These are phyloP conservation scores for Zootermopsis nevadensis DNA, from an alignment of 2,888 invertebrate species.

Conservation along the genomic window DNA sequence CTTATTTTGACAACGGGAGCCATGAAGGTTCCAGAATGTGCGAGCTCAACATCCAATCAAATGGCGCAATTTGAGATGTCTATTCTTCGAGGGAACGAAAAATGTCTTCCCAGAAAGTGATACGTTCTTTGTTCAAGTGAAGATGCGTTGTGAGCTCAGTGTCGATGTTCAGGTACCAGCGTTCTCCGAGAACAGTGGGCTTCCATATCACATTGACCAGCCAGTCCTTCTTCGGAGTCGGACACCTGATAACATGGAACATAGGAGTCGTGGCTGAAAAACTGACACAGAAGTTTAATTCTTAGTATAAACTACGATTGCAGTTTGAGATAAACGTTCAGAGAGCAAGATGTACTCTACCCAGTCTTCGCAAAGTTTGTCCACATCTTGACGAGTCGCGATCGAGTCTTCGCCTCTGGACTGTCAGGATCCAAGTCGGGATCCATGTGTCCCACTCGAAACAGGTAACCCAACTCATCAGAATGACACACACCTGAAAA, in stretches of 20 bases:
- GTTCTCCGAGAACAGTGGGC: constrained; percentile 2
- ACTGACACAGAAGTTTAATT: neutral
- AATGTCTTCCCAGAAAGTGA: constrained; percentile 43
- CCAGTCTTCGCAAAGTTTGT: constrained; percentile 52
- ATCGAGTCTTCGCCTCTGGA: constrained; percentile 40
- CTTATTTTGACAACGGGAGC: too few relatives aligned
- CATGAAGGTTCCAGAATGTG: too few relatives aligned
- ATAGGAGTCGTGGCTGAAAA: too few relatives aligned
- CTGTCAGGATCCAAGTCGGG: constrained; percentile 34
- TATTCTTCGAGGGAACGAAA: neutral
- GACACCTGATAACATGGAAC: constrained; percentile 20
- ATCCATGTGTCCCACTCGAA: constrained; percentile 37
- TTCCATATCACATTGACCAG: constrained; percentile 13
- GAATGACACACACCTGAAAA: constrained; percentile 51
- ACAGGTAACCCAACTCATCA: constrained; percentile 52
- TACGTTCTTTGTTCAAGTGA: constrained; percentile 27
- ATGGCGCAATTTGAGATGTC: neutral
- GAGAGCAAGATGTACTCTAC: too few relatives aligned
- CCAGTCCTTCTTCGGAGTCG: constrained; percentile 35
- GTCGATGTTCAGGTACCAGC: constrained; percentile 43
- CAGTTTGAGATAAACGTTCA: neutral
- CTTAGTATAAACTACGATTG: neutral
- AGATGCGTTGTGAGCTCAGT: constrained; percentile 24
- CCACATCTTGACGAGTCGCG: constrained; percentile 49
- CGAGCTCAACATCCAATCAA: too few relatives aligned